Evolutionary conservation across 2,113 vertebrate species (phyloP), one percentile per base, ranked within the genome.

Genomic region (Oceanodroma tethys): DNA sequence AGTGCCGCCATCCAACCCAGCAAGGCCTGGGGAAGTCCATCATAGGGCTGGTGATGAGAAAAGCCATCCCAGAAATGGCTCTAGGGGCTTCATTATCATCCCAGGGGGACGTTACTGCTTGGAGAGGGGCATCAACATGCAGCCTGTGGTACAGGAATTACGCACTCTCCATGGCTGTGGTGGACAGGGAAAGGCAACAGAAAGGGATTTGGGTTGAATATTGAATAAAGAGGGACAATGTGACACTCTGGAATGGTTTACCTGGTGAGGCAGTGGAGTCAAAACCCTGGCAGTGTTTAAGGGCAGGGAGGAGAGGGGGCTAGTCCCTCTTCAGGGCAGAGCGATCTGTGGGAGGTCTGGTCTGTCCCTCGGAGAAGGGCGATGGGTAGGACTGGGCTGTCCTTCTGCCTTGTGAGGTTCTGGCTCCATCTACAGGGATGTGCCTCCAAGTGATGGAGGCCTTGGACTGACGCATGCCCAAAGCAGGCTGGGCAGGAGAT

Each of bases 371-470:
- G 8, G 72, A 81, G 43, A 50, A 86, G 13, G 29, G 14, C 0
- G 1, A 55, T 42, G 47, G 22, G 26, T 29, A 67, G 40, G 86
- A 40, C 83, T 13, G n/a, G 60, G 56, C 89, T 56, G 81, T 80
- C 19, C 52, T 88, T 81, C 55, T 85, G 81, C 93, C 91, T 96
- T 86, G 90, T 95, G 96, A 95, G 92, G 93, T 88, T 97, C 87
- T 96, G 79, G 96, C 96, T 97, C 96, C 96, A 96, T 94, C 96
- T 97, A 96, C 96, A 96, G 96, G 96, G 90, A 72, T 29, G 22
- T 85, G 43, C 50, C 73, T 96, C 40, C 70, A 62, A 93, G 81
- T 70, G 92, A n/a, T 53, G 70, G 74, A 91, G 55, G 36, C 70
- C 50, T 58, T 32, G 29, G 13, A 25, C 34, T 2, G 30, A 86